phyloP scores from a whole-genome alignment of 2,113 vertebrate genomes.

The Oriolus oriolus region DNA sequence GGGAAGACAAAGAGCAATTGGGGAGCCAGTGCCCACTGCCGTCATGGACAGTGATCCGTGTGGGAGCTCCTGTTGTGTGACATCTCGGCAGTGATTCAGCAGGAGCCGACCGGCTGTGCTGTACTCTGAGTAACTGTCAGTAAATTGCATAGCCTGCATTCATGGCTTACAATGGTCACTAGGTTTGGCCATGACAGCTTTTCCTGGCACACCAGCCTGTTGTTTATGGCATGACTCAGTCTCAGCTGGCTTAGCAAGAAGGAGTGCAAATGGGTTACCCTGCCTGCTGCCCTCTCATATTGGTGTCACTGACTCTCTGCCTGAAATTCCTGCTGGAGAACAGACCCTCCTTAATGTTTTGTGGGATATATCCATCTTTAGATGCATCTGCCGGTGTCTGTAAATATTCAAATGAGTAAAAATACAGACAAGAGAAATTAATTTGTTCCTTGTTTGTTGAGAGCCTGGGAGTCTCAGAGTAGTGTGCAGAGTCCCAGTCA shows the following conservation, averaged over 20 bases:
- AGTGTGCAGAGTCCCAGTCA: not conserved
- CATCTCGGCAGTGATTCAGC: constrained; percentile 13
- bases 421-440: not conserved
- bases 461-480: not conserved
- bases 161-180: constrained; percentile 16
- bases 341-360: not conserved
- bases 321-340: not conserved
- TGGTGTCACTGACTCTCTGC: not conserved
- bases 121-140: not conserved
- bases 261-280: not conserved
- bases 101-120: not conserved
- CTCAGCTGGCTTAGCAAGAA: constrained; percentile 40
- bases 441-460: not conserved
- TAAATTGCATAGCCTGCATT: not conserved
- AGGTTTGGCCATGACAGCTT: constrained; percentile 26
- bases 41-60: not conserved
- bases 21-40: not conserved
- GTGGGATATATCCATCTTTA: not conserved
- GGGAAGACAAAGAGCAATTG: not conserved
- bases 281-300: not conserved
- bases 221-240: constrained; percentile 41
- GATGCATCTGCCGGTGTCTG: not conserved
- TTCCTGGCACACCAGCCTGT: constrained; percentile 37
- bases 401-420: not conserved
- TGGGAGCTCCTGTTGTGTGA: not conserved